Evolutionary conservation across 2,113 vertebrate genomes (phyloP).

Genomic region (Neopipo cinnamomea): DNA sequence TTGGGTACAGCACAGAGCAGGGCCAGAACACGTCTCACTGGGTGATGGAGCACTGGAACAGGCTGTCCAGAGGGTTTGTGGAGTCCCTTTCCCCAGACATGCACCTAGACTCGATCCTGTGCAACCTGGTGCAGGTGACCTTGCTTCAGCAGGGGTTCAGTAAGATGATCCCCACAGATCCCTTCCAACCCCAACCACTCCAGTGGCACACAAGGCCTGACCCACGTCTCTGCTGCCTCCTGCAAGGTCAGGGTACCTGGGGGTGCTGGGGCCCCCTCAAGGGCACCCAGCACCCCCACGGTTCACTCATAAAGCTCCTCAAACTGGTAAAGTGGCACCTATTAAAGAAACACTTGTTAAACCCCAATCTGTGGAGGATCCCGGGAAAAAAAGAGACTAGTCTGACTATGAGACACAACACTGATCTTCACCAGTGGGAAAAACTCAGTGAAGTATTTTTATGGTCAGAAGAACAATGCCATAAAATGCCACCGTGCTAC

Average conservation of each 20-base stretch:
- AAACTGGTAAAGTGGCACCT: not conserved
- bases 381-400: not conserved
- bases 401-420: not conserved
- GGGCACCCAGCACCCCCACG: not conserved
- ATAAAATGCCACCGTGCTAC: not conserved
- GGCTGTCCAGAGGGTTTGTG: not conserved
- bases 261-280: not conserved
- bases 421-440: not conserved
- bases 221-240: not conserved
- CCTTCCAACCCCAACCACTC: not conserved
- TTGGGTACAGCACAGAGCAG: accelerated
- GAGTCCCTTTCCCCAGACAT: not conserved
- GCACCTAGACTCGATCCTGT: accelerated
- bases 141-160: not conserved
- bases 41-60: not conserved
- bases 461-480: not conserved
- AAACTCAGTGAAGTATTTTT: not conserved
- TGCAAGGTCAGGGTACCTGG: not conserved
- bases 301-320: not conserved
- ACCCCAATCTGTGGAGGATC: not conserved
- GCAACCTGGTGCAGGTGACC: not conserved
- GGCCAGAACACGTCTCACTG: accelerated
- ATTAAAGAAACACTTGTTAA: not conserved
- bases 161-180: not conserved
- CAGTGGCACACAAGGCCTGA: not conserved